Evolutionary conservation across 2,888 invertebrate genomes (phyloP).

Genomic region (Cryptocephalus moraei): DNA sequence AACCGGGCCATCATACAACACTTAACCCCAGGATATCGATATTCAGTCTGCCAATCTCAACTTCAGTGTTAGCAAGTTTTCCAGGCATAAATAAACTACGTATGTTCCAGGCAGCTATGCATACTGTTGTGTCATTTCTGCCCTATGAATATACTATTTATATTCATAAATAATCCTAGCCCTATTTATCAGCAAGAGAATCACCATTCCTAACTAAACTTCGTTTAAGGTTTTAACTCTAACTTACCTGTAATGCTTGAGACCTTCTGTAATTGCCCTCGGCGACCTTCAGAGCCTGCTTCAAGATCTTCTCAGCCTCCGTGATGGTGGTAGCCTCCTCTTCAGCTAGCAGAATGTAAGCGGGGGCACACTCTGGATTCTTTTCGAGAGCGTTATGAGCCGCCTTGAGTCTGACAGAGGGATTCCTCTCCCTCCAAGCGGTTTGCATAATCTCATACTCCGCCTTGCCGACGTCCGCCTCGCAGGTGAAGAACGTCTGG

Average conservation of each 20-base stretch:
- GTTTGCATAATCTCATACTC: conserved; percentile 94
- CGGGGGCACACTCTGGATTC: conserved; percentile 88
- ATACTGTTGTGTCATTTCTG: too few relatives aligned
- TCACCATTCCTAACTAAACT: too few relatives aligned
- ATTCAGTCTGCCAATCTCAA: too few relatives aligned
- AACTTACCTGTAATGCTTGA: conserved; percentile 53
- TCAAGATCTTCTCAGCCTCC: conserved; percentile 76
- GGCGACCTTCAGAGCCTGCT: conserved; percentile 74
- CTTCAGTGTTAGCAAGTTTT: too few relatives aligned
- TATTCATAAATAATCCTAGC: too few relatives aligned
- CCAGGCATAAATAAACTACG: too few relatives aligned
- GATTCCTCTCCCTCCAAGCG: conserved; percentile 93
- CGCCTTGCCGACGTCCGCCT: conserved; percentile 74
- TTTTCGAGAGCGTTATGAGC: conserved; percentile 80
- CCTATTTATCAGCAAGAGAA: too few relatives aligned
- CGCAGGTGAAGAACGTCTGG: conserved; percentile 91
- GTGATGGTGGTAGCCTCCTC: conserved; percentile 90
- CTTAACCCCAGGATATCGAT: too few relatives aligned
- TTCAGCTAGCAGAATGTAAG: conserved; percentile 89
- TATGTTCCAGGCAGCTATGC: too few relatives aligned
- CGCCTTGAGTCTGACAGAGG: conserved; percentile 80
- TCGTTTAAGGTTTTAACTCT: neutral
- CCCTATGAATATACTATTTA: too few relatives aligned
- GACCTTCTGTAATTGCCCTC: conserved; percentile 66
- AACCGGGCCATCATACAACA: too few relatives aligned